These are phyloP conservation scores for Agrenia bidenticulata DNA, from an alignment of 2,888 invertebrate species.

Conservation along the genomic window DNA sequence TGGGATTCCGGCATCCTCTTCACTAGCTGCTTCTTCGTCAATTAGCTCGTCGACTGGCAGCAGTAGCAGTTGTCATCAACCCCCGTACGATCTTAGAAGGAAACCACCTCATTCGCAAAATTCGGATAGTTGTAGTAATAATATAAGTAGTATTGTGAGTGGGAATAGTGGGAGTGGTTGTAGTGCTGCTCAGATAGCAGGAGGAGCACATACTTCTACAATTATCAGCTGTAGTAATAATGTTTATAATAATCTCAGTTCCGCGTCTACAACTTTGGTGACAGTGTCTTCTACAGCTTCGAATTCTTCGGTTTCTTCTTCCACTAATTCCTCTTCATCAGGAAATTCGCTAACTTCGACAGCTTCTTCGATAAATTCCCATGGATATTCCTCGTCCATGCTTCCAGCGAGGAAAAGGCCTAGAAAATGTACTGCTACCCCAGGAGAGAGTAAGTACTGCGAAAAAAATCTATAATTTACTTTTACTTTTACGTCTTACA, in stretches of 20 bases:
- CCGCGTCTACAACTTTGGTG: not conserved
- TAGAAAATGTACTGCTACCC: constrained; percentile 38
- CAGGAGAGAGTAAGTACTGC: not conserved
- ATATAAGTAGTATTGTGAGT: not conserved
- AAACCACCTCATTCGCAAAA: constrained; percentile 65
- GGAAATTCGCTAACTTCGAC: not conserved
- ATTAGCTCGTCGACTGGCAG: constrained; percentile 61
- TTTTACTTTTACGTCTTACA: not conserved
- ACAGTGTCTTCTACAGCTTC: not conserved
- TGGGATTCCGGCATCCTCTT: constrained; percentile 58
- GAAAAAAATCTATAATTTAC: not conserved
- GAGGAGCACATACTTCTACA: not conserved
- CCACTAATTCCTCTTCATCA: not conserved
- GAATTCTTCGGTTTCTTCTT: not conserved
- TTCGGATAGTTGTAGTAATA: not conserved
- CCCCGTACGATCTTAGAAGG: constrained; percentile 84
- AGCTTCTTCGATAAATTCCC: not conserved
- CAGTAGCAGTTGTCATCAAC: constrained; percentile 66
- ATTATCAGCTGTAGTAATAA: constrained; percentile 17
- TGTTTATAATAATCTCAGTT: not conserved
- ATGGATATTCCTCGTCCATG: constrained; percentile 12
- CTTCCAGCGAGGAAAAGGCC: constrained; percentile 44
- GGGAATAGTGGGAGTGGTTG: not conserved
- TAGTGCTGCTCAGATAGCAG: not conserved
- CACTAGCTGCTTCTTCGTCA: constrained; percentile 55